Percentiles rank a stretch among this genome's conserved stretches.
Evolutionary conservation across 92 coral and sea anemone species (phyloP).

Genomic region (Montipora capitata): DNA sequence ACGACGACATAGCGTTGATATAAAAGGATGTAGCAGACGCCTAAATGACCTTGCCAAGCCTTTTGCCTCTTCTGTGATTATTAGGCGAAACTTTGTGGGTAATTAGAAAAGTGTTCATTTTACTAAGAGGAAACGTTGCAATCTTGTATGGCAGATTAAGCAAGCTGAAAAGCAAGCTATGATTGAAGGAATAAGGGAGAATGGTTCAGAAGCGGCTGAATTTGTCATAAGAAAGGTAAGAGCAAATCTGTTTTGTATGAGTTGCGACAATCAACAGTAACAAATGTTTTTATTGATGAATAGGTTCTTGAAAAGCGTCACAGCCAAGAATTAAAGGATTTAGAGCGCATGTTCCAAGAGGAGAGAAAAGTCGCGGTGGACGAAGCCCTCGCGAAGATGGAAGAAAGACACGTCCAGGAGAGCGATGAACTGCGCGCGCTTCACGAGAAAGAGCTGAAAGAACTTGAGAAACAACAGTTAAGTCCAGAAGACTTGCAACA

Average conservation of each 20-base stretch:
- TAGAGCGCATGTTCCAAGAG: conserved; percentile 94
- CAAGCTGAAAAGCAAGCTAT: conserved; percentile 98
- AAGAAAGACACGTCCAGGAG: conserved; percentile 90
- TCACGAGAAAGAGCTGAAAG: conserved; percentile 85
- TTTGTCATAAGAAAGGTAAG: conserved; percentile 97
- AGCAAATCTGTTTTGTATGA: not conserved
- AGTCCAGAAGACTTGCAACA: conserved; percentile 92
- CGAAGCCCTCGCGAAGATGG: conserved; percentile 96
- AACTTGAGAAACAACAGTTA: conserved; percentile 81
- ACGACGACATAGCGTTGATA: not conserved
- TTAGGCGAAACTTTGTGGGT: too few species aligned
- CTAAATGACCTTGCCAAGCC: not conserved
- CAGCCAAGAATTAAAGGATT: conserved; percentile 90
- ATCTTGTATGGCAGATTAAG: conserved; percentile 79
- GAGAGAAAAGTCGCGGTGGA: conserved; percentile 97
- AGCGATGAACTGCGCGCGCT: conserved; percentile 86
- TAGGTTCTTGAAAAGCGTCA: conserved; percentile 97
- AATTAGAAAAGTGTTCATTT: not conserved
- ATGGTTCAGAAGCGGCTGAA: conserved; percentile 97
- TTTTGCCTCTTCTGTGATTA: too few species aligned
- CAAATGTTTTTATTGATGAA: not conserved
- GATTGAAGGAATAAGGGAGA: conserved; percentile 97
- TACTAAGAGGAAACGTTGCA: not conserved
- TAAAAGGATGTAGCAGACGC: too few species aligned
- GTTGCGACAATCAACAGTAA: not conserved